These are phyloP conservation scores for Macrobrachium rosenbergii DNA, from an alignment of 1,140 invertebrate genomes.

Conservation along the genomic window DNA sequence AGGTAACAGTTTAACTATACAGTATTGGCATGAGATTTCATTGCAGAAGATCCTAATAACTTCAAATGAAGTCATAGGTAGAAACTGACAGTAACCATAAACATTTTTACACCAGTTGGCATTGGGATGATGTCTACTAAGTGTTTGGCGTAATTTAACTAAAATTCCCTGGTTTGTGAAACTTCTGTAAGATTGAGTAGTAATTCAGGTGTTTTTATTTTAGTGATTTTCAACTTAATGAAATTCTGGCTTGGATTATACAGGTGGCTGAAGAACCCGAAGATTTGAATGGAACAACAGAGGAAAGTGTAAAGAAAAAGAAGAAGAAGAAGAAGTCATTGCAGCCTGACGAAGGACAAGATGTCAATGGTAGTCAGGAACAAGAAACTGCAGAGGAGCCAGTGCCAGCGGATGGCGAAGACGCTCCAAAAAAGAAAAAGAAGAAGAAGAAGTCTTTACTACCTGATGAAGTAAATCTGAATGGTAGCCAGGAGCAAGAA, in stretches of 20 bases:
- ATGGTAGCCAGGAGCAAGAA: background rate
- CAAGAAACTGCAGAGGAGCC: background rate
- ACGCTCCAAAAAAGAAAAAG: background rate
- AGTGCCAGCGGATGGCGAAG: background rate
- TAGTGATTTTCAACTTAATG: background rate
- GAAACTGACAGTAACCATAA: too few relatives aligned
- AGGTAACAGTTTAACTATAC: too few relatives aligned
- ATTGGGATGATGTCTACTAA: too few relatives aligned
- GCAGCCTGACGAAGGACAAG: background rate
- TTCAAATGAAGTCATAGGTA: too few relatives aligned
- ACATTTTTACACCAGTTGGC: too few relatives aligned
- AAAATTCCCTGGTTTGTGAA: too few relatives aligned
- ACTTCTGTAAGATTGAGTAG: too few relatives aligned
- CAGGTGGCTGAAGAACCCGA: background rate
- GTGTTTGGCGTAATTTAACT: too few relatives aligned
- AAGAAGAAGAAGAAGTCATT: slow-evolving; percentile 34
- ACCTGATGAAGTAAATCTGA: background rate
- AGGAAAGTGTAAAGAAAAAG: slow-evolving; percentile 26
- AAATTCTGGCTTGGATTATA: background rate
- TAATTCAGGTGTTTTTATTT: too few relatives aligned
- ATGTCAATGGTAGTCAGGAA: background rate
- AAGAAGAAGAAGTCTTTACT: background rate
- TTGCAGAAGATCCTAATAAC: too few relatives aligned
- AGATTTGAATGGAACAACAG: background rate
- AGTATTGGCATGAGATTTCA: too few relatives aligned